phyloP scores from a whole-genome alignment of 1,140 invertebrate species.

The Heterodera carotae region DNA sequence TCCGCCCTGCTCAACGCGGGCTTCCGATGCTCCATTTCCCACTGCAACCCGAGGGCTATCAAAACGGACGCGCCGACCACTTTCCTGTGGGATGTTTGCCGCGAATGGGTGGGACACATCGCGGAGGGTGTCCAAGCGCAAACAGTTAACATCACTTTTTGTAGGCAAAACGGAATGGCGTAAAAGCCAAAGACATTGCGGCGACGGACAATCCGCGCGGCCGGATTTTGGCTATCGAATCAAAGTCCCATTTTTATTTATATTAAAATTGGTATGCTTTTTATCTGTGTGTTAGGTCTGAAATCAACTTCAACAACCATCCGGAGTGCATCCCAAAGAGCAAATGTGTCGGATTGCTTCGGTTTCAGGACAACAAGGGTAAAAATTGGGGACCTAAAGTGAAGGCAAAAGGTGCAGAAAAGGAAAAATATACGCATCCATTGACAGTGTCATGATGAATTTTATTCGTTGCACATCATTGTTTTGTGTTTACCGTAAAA shows the following conservation, averaged over 20 bases:
- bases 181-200: background rate
- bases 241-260: slow-evolving; percentile 25
- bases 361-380: slow-evolving; percentile 62
- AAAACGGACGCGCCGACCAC: slow-evolving; percentile 88
- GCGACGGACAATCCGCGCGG: slow-evolving; percentile 26
- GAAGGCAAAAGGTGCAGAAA: slow-evolving; percentile 62
- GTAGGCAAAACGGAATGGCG: background rate
- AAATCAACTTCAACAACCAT: slow-evolving; percentile 52
- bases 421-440: background rate
- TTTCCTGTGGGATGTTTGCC: slow-evolving; percentile 77
- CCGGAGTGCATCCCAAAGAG: slow-evolving; percentile 48
- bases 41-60: slow-evolving; percentile 81
- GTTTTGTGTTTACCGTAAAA: too few relatives aligned
- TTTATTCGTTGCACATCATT: too few relatives aligned
- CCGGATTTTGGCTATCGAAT: slow-evolving; percentile 33
- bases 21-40: slow-evolving; percentile 86
- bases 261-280: background rate
- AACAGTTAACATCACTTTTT: background rate
- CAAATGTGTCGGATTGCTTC: slow-evolving; percentile 47
- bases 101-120: slow-evolving; percentile 11
- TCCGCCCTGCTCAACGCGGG: slow-evolving; percentile 91
- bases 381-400: slow-evolving; percentile 65
- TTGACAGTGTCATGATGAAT: background rate
- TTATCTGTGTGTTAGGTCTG: too few relatives aligned
- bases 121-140: background rate